Percentiles rank a stretch among this genome's conserved stretches.
phyloP scores from a whole-genome alignment of 2,888 invertebrate species.

The Diarsia brunnea region DNA sequence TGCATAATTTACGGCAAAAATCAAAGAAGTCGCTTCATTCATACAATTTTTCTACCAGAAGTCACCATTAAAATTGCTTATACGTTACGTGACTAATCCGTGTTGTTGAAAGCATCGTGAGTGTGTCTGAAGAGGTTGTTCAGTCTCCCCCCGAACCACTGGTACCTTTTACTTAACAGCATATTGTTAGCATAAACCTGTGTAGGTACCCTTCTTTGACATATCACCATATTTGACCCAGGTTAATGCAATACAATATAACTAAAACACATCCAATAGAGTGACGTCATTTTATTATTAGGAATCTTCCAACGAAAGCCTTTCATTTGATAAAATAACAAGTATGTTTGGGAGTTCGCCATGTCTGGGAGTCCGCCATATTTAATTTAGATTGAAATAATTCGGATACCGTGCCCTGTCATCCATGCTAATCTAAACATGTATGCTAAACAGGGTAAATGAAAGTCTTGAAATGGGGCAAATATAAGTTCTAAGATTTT shows the following conservation, averaged over 20 bases:
- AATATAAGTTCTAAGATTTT: too few relatives aligned
- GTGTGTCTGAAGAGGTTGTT: constrained; percentile 45
- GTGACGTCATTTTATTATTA: too few relatives aligned
- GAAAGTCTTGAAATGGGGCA: too few relatives aligned
- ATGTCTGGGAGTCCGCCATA: not conserved
- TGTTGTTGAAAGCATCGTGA: constrained; percentile 34
- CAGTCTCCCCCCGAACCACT: constrained; percentile 15
- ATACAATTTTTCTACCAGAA: not conserved
- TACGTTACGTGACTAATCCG: constrained; percentile 45
- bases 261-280: too few relatives aligned
- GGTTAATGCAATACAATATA: not conserved
- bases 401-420: not conserved
- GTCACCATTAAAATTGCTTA: constrained; percentile 17
- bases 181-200: too few relatives aligned
- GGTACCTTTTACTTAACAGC: not conserved
- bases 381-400: not conserved
- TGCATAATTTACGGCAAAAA: not conserved
- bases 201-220: too few relatives aligned
- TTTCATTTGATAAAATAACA: too few relatives aligned
- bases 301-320: too few relatives aligned
- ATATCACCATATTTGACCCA: too few relatives aligned
- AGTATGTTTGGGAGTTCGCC: too few relatives aligned
- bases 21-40: not conserved
- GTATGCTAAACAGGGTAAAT: too few relatives aligned
- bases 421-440: not conserved